A percentile compares a stretch with the other conserved stretches of the same genome.
Conservation (phyloP, 2,888 invertebrate genomes). For the Vanessa cardui region DNA sequence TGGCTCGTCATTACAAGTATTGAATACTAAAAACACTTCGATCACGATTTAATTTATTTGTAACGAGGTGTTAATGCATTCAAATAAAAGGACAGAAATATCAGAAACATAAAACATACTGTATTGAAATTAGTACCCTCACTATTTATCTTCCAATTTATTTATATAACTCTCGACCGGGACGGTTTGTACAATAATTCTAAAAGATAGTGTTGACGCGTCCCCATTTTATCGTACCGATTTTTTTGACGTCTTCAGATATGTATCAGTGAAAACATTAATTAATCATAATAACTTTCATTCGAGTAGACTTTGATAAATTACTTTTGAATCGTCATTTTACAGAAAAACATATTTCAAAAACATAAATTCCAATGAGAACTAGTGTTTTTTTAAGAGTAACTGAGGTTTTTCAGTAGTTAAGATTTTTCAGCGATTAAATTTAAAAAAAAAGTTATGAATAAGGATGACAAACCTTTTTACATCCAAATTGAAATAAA, state of each 20-base stretch:
- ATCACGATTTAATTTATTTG: conserved; percentile 19
- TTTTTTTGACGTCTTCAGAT: neutral
- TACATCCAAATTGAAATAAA: too few relatives aligned
- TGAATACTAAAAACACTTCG: conserved; percentile 9
- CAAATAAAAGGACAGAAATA: conserved; percentile 39
- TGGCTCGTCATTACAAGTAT: neutral
- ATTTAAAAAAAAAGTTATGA: too few relatives aligned
- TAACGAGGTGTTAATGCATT: conserved; percentile 37
- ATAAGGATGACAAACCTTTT: too few relatives aligned
- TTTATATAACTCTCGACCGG: conserved; percentile 35
- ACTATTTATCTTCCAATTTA: conserved; percentile 43
- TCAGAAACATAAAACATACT: conserved; percentile 38
- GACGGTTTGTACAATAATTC: conserved; percentile 45
- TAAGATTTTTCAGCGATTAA: too few relatives aligned
- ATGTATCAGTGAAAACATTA: neutral
- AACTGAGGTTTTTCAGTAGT: too few relatives aligned
- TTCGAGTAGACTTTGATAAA: too few relatives aligned
- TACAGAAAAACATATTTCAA: too few relatives aligned
- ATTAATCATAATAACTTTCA: too few relatives aligned
- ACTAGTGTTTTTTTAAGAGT: too few relatives aligned
- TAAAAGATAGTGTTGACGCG: conserved; percentile 43
- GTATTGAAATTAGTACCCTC: conserved; percentile 44
- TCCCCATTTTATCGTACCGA: conserved; percentile 15
- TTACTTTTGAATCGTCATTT: too few relatives aligned
- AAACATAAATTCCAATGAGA: too few relatives aligned